A percentile compares a stretch with the other conserved stretches of the same genome.
Evolutionary conservation across 2,797 vertebrate genomes (phyloP).

Genomic region (Moxostoma hubbsi): DNA sequence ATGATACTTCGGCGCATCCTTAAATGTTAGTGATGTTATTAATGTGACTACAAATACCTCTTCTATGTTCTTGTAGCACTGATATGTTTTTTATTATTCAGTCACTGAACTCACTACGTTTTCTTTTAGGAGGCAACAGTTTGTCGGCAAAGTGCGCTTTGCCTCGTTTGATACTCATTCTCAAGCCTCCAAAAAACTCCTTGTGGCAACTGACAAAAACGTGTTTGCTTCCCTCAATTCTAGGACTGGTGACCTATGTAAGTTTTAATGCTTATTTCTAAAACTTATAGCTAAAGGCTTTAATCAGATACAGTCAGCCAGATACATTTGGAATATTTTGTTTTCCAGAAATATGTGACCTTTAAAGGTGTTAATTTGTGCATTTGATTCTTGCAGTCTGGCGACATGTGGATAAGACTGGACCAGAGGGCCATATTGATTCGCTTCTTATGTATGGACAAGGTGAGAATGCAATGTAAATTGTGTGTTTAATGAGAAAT

Average conservation of each 20-base stretch:
- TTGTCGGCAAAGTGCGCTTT: slow-evolving; percentile 91
- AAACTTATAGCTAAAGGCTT: background rate
- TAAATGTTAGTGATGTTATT: no score
- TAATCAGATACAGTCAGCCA: background rate
- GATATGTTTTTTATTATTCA: no score
- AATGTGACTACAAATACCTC: no score
- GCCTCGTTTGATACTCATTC: slow-evolving; percentile 86
- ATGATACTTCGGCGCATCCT: no score
- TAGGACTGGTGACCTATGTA: slow-evolving; percentile 90
- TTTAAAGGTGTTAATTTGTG: background rate
- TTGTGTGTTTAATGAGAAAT: background rate
- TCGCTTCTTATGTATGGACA: slow-evolving; percentile 87
- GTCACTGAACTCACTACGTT: background rate
- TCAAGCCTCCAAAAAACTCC: slow-evolving; percentile 90
- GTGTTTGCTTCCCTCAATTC: slow-evolving; percentile 92
- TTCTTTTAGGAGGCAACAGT: slow-evolving; percentile 89
- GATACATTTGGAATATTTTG: no score
- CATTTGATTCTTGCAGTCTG: slow-evolving; percentile 80
- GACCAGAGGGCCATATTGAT: slow-evolving; percentile 86
- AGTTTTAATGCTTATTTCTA: slow-evolving; percentile 67
- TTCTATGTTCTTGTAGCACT: no score
- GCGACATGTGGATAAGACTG: slow-evolving; percentile 93
- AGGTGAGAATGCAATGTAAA: slow-evolving; percentile 72
- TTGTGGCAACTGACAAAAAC: slow-evolving; percentile 92
- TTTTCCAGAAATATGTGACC: background rate